phyloP scores from a whole-genome alignment of 2,888 invertebrate species.

The Cerceris rybyensis region DNA sequence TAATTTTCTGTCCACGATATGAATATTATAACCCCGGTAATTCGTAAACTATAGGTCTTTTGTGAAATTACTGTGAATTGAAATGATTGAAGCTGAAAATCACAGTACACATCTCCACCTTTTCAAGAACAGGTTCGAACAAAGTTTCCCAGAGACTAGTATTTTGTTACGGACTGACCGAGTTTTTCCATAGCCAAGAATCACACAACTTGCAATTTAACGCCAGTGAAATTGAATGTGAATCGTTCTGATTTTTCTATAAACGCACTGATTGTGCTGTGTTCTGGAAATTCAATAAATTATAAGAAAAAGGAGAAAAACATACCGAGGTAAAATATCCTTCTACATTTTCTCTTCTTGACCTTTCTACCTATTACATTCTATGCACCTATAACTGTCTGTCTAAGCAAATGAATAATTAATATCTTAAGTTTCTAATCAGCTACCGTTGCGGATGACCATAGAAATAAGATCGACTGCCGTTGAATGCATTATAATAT shows the following conservation, averaged over 20 bases:
- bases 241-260: conserved; percentile 32
- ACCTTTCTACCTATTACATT: not conserved
- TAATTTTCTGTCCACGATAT: no score
- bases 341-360: not conserved
- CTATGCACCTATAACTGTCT: not conserved
- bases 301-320: not conserved
- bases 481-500: not conserved
- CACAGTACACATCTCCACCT: no score
- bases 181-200: conserved; percentile 13
- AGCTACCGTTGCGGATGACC: not conserved
- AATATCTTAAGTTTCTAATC: no score
- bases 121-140: no score
- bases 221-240: conserved; percentile 41
- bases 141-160: no score
- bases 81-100: no score
- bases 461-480: not conserved
- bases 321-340: no score
- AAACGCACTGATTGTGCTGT: conserved; percentile 1
- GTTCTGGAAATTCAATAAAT: conserved; percentile 23
- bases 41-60: no score
- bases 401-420: no score
- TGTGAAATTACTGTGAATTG: no score
- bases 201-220: conserved; percentile 31
- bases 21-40: no score
- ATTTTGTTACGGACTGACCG: conserved; percentile 19